Percentiles rank a stretch among this genome's conserved stretches.
Conservation (phyloP, 2,797 vertebrate genomes). For the Gadopsis marmoratus region DNA sequence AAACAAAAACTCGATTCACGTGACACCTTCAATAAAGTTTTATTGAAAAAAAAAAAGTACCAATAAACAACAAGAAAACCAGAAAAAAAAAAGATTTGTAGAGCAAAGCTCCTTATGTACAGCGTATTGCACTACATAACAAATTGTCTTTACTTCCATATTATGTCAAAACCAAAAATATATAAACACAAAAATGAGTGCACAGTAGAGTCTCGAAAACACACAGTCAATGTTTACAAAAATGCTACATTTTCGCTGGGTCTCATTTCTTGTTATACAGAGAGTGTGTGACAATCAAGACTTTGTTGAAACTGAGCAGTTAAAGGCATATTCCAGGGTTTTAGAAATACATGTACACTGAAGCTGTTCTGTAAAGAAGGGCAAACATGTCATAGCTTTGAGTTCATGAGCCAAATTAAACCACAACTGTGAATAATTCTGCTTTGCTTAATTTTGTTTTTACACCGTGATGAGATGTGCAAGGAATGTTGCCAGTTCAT, state of each 20-base stretch:
- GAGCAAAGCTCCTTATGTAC: conserved; percentile 90
- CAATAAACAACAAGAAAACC: conserved; percentile 86
- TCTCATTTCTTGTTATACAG: conserved; percentile 89
- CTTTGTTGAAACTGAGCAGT: conserved; percentile 85
- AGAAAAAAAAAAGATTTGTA: conserved; percentile 83
- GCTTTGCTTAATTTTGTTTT: conserved; percentile 63
- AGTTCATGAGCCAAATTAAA: conserved; percentile 56
- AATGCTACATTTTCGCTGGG: conserved; percentile 91
- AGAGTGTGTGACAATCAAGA: conserved; percentile 89
- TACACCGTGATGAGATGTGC: conserved; percentile 69
- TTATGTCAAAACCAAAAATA: conserved; percentile 82
- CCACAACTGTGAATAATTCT: conserved; percentile 61
- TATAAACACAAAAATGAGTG: conserved; percentile 85
- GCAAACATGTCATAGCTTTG: conserved; percentile 54
- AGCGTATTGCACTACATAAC: conserved; percentile 91
- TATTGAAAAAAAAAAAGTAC: conserved; percentile 88
- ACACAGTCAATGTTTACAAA: conserved; percentile 91
- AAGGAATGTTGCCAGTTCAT: conserved; percentile 83
- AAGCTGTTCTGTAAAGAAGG: conserved; percentile 63
- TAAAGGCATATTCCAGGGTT: conserved; percentile 86
- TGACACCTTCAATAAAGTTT: conserved; percentile 85
- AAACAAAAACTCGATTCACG: conserved; percentile 30
- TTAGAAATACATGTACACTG: conserved; percentile 80
- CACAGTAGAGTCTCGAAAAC: conserved; percentile 90
- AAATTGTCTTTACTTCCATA: conserved; percentile 87